Percentiles rank a stretch among this genome's conserved stretches.
phyloP scores from a whole-genome alignment of 1,140 invertebrate genomes.

The Mya arenaria region DNA sequence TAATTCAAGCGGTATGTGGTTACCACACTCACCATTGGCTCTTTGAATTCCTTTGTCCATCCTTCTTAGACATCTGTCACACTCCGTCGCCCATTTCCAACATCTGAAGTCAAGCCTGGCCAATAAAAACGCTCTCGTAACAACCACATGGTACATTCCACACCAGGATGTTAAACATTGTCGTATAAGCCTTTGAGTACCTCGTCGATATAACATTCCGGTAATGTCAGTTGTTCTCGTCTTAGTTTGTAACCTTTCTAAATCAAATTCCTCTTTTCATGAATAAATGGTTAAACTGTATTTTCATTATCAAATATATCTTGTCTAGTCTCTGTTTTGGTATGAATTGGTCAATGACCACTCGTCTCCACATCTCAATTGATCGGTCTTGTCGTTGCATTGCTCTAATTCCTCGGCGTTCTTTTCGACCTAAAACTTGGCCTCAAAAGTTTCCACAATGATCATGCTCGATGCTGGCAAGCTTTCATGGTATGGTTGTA shows the following conservation, averaged over 20 bases:
- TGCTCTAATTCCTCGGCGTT: background rate
- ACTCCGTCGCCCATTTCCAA: background rate
- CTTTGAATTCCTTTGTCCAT: no score
- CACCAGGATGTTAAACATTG: background rate
- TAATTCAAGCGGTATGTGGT: no score
- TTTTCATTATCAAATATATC: background rate
- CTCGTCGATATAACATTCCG: constrained; percentile 7
- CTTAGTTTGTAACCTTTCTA: background rate
- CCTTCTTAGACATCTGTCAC: constrained; percentile 21
- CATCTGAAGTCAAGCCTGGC: constrained; percentile 1
- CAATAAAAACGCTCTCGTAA: constrained; percentile 6
- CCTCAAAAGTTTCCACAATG: background rate
- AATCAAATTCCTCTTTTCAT: constrained; percentile 18
- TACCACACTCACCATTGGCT: no score
- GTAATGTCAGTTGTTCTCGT: background rate
- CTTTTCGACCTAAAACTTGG: background rate
- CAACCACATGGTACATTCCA: background rate
- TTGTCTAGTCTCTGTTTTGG: background rate
- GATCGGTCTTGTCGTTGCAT: background rate
- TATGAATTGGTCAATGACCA: background rate
- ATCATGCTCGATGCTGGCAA: background rate
- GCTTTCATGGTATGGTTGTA: background rate
- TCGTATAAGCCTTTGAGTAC: background rate
- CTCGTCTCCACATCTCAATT: background rate
- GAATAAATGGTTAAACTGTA: background rate